Evolutionary conservation across 2,888 invertebrate species (phyloP), one percentile per base, ranked within the genome.

Genomic region (Geophilus truncorum): DNA sequence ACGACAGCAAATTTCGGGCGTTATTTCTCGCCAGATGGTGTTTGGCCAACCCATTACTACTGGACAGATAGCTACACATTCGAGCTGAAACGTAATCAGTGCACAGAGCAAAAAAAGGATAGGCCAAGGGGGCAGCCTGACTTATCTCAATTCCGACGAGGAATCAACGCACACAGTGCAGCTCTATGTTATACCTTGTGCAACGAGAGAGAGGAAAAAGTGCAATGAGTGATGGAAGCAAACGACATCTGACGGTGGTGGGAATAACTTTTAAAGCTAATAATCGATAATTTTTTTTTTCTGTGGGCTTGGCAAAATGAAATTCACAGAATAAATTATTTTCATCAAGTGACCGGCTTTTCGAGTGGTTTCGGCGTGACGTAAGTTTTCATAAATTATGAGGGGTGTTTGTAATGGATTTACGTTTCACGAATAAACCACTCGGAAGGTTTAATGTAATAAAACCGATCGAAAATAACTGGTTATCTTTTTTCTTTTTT

Each of bases 1-100:
- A 70, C 70, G 70, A 70, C 70, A 70, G 70, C 70, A 70, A 70
- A 70, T 70, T 70, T 70, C 70, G 70, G 70, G 70, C 70, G 70
- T 70, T 70, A 70, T 70, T 70, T 70, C 70, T 25, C 70, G 28
- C 70, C 70, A 70, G 70, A 70, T 70, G 70, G 70, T 70, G 70
- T 70, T 70, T 70, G 70, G 70, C 70, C 70, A 70, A 70, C 25
- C 70, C 70, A 70, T 70, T 70, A 70, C 70, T 70, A 70, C 70
- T 70, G 70, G 70, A 70, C 70, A 70, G 70, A 70, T 70, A 70
- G 70, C 70, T 70, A 70, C 70, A 70, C 70, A 70, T 70, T 70
- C 70, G 28, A 70, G 70, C 70, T 70, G 25, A 70, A 70, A 70
- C 70, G 28, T 70, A 70, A 70, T 70, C 70, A 70, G 70, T 70